A percentile compares a stretch with the other conserved stretches of the same genome.
Evolutionary conservation across 2,888 invertebrate genomes (phyloP).

Genomic region (Troides oblongomaculatus): DNA sequence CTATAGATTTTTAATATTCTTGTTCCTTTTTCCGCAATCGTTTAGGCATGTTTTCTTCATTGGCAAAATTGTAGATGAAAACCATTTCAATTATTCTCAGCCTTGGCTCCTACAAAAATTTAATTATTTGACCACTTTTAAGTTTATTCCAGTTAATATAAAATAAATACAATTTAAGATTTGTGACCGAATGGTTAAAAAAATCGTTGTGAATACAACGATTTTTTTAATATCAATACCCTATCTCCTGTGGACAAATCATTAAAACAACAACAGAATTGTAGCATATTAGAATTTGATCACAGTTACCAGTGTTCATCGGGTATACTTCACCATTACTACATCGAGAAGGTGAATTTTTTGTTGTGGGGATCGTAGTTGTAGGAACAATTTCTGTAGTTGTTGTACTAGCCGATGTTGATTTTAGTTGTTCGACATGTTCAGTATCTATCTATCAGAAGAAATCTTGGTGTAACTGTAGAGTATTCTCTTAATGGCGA

Average conservation of each 20-base stretch:
- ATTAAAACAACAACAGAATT: neutral
- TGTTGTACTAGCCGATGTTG: neutral
- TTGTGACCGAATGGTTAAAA: too few relatives aligned
- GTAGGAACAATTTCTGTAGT: neutral
- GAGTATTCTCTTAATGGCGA: neutral
- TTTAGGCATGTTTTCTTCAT: too few relatives aligned
- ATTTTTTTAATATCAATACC: too few relatives aligned
- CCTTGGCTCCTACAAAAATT: too few relatives aligned
- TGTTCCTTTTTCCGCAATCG: too few relatives aligned
- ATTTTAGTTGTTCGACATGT: neutral
- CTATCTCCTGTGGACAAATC: neutral
- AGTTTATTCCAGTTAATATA: too few relatives aligned
- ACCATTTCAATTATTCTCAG: too few relatives aligned
- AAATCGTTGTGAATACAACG: too few relatives aligned
- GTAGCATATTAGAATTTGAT: conserved; percentile 55
- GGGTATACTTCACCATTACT: conserved; percentile 16
- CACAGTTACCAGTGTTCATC: conserved; percentile 8
- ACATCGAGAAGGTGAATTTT: neutral
- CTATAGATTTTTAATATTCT: too few relatives aligned
- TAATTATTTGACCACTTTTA: too few relatives aligned
- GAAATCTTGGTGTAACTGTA: neutral
- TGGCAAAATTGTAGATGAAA: too few relatives aligned
- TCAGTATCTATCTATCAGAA: neutral
- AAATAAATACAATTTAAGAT: conserved; percentile 5
- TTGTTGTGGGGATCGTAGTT: neutral